Percentiles rank a stretch among this genome's conserved stretches.
Conservation (phyloP, 2,888 invertebrate species). For the Listrodromus nycthemerus region DNA sequence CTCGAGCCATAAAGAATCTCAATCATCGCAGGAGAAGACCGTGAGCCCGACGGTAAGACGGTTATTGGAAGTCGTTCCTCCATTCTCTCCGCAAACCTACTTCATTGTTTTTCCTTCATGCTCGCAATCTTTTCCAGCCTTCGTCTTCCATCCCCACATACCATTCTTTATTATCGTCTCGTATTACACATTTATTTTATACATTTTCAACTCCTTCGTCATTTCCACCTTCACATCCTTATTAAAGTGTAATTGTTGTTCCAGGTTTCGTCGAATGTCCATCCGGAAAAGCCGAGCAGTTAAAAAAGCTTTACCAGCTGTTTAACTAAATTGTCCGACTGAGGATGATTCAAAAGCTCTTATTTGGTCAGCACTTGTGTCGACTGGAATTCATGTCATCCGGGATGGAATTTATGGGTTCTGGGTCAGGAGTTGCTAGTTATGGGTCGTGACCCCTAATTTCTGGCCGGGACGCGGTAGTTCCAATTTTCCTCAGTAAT, state of each 20-base stretch:
- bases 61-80: conserved; percentile 60
- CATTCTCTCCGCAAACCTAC: conserved; percentile 28
- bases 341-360: too few species aligned
- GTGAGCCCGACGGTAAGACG: conserved; percentile 19
- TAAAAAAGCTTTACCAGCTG: too few species aligned
- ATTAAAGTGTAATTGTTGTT: not conserved
- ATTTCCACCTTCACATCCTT: not conserved
- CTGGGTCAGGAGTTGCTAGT: too few species aligned
- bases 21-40: conserved; percentile 40
- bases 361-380: too few species aligned
- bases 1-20: conserved; percentile 57
- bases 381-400: too few species aligned
- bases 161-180: conserved; percentile 36
- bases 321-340: too few species aligned
- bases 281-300: too few species aligned
- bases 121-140: conserved; percentile 3
- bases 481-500: too few species aligned
- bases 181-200: conserved; percentile 35
- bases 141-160: conserved; percentile 12
- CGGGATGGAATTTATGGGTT: too few species aligned
- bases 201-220: not conserved
- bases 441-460: too few species aligned
- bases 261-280: not conserved
- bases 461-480: too few species aligned
- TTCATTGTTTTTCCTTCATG: conserved; percentile 43